Evolutionary conservation across 2,797 vertebrate species (phyloP).

Genomic region (Craterocephalus amniculus): DNA sequence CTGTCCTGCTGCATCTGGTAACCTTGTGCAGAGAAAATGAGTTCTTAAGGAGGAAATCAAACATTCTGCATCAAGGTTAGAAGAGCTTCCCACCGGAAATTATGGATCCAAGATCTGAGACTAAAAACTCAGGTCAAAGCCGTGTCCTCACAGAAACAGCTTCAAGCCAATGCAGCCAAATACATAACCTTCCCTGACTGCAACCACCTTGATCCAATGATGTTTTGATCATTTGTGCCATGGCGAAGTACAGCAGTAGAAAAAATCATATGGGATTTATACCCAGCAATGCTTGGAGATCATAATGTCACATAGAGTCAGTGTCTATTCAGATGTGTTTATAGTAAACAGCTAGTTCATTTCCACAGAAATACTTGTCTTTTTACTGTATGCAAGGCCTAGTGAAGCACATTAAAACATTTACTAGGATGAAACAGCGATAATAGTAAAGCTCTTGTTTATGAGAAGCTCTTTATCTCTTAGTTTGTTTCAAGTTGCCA

Average conservation of each 20-base stretch:
- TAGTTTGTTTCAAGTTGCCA: background rate
- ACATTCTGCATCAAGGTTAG: too few species aligned
- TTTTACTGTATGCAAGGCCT: background rate
- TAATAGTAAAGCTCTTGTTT: too few species aligned
- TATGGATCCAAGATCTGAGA: too few species aligned
- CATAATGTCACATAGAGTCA: background rate
- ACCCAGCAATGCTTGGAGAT: background rate
- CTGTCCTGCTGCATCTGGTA: too few species aligned
- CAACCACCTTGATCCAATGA: background rate
- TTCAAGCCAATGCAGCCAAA: too few species aligned
- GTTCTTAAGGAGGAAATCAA: too few species aligned
- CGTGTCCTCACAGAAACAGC: background rate
- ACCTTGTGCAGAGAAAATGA: too few species aligned
- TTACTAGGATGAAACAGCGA: too few species aligned
- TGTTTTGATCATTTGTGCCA: background rate
- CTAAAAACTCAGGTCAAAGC: background rate
- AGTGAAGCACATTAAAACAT: background rate
- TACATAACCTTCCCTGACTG: background rate
- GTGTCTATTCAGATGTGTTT: too few species aligned
- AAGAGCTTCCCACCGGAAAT: too few species aligned
- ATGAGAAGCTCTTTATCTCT: too few species aligned
- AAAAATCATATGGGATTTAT: background rate
- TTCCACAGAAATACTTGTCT: background rate
- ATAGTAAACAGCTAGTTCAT: too few species aligned
- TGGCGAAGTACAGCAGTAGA: background rate